Conservation (phyloP, 1,140 invertebrate genomes). For the Paralvinella palmiformis region DNA sequence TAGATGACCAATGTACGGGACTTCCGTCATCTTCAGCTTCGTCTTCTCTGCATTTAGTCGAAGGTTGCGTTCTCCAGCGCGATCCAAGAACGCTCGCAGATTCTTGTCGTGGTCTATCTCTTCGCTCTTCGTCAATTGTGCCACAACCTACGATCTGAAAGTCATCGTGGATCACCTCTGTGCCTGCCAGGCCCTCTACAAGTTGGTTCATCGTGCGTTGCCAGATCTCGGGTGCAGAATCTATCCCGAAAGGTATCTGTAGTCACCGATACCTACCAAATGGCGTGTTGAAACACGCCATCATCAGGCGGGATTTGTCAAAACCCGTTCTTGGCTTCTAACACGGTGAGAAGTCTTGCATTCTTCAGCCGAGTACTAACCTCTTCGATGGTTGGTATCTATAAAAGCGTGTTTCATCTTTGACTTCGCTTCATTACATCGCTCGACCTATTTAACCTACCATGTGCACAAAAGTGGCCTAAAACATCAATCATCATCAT, state of each 20-base stretch:
- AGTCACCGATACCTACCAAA: slow-evolving; percentile 10
- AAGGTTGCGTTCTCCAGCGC: neutral
- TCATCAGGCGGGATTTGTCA: too few relatives aligned
- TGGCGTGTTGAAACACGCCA: neutral
- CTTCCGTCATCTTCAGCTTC: slow-evolving; percentile 7
- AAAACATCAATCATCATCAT: too few relatives aligned
- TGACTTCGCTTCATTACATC: too few relatives aligned
- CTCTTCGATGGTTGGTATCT: too few relatives aligned
- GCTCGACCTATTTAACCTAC: too few relatives aligned
- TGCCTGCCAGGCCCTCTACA: neutral
- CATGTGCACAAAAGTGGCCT: too few relatives aligned
- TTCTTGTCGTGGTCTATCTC: neutral
- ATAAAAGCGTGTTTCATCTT: too few relatives aligned
- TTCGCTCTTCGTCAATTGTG: neutral
- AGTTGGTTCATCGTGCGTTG: neutral
- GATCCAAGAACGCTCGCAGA: slow-evolving; percentile 9
- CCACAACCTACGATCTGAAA: neutral
- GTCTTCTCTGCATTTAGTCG: slow-evolving; percentile 5
- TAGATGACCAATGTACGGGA: slow-evolving; percentile 1
- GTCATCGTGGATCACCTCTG: neutral
- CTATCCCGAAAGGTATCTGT: slow-evolving; percentile 4
- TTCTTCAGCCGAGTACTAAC: too few relatives aligned
- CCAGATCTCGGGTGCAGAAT: slow-evolving; percentile 1
- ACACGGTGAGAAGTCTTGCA: too few relatives aligned
- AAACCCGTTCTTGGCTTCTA: too few relatives aligned